These are phyloP conservation scores for Trichogramma pretiosum DNA, from an alignment of 1,140 invertebrate genomes.

Conservation along the genomic window DNA sequence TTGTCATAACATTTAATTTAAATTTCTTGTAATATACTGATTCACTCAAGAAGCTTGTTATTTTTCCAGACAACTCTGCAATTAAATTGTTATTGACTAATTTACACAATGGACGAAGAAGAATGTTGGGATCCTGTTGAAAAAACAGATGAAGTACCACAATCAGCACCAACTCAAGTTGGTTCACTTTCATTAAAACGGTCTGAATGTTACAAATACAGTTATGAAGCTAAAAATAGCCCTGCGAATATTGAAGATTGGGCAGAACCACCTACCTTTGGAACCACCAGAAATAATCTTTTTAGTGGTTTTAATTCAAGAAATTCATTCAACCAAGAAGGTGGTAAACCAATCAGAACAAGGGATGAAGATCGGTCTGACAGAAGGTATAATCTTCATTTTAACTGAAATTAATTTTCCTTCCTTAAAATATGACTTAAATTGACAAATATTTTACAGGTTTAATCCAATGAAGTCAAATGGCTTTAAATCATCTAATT, in stretches of 20 bases:
- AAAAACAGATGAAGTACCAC: too few species aligned
- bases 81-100: too few species aligned
- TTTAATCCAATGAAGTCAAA: constrained; percentile 9
- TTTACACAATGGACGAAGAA: constrained; percentile 13
- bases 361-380: neutral
- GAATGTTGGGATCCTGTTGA: constrained; percentile 11
- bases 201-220: constrained; percentile 16
- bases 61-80: too few species aligned
- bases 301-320: constrained; percentile 7
- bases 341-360: neutral
- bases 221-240: constrained; percentile 15
- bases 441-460: constrained; percentile 2
- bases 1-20: too few species aligned
- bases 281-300: neutral
- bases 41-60: too few species aligned
- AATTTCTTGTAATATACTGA: too few species aligned
- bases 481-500: constrained; percentile 2
- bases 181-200: constrained; percentile 12
- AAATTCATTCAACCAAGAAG: constrained; percentile 11
- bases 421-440: too few species aligned
- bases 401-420: neutral
- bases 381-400: constrained; percentile 8
- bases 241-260: constrained; percentile 19
- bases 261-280: constrained; percentile 11
- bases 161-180: neutral